Evolutionary conservation across 2,113 vertebrate genomes (phyloP).

Genomic region (Athene noctua): DNA sequence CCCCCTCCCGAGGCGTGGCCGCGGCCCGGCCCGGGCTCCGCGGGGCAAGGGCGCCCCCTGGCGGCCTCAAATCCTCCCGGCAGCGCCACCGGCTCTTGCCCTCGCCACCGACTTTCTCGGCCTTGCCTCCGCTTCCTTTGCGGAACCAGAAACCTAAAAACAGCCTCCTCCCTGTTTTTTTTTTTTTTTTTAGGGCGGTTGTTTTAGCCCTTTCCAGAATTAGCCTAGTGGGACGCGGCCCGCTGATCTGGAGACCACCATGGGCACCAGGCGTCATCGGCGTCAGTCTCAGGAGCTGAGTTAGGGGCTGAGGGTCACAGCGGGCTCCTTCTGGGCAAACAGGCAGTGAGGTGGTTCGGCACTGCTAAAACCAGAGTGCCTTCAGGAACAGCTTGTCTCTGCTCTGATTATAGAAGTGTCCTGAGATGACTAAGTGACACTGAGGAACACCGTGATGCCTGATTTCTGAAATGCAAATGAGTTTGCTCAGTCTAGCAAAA

Average conservation of each 20-base stretch:
- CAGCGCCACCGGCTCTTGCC: not conserved
- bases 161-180: not conserved
- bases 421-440: not conserved
- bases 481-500: not conserved
- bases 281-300: not conserved
- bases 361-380: not conserved
- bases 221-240: not conserved
- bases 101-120: fast-evolving
- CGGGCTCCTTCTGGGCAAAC: not conserved
- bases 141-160: fast-evolving
- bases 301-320: not conserved
- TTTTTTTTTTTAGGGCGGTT: not conserved
- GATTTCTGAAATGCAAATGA: not conserved
- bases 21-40: not conserved
- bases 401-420: not conserved
- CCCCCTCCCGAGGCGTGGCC: not conserved
- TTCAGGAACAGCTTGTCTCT: not conserved
- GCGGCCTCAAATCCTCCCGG: fast-evolving
- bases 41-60: not conserved
- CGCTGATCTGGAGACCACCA: fast-evolving
- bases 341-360: not conserved
- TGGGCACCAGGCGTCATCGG: fast-evolving
- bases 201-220: not conserved
- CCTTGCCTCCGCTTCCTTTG: not conserved
- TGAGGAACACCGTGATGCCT: not conserved